Conservation (phyloP, 2,888 invertebrate species). For the Hypsopygia costalis region DNA sequence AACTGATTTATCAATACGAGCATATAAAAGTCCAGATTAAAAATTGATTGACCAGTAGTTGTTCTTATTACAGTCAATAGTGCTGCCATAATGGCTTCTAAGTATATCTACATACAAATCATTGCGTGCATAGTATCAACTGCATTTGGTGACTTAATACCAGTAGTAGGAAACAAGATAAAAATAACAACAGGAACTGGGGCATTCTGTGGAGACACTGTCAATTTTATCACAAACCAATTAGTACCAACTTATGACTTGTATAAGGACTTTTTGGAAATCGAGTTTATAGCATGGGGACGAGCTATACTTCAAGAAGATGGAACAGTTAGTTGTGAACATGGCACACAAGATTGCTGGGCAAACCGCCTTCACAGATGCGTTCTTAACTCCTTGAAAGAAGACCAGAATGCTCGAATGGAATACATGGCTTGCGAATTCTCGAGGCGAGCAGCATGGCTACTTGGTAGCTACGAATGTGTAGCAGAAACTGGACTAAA, state of each 20-base stretch:
- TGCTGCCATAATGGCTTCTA: too few relatives aligned
- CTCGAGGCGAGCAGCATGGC: slow-evolving; percentile 34
- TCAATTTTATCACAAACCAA: slow-evolving; percentile 41
- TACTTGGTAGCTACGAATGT: slow-evolving; percentile 44
- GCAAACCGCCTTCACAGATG: slow-evolving; percentile 68
- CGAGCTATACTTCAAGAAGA: slow-evolving; percentile 38
- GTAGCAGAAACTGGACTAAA: slow-evolving; percentile 44
- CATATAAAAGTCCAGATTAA: too few relatives aligned
- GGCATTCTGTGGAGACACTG: slow-evolving; percentile 56
- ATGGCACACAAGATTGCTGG: slow-evolving; percentile 53
- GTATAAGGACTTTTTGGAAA: slow-evolving; percentile 48
- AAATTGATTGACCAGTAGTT: too few relatives aligned
- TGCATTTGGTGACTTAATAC: slow-evolving; percentile 6
- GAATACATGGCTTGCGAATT: slow-evolving; percentile 66
- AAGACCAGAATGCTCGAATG: slow-evolving; percentile 47
- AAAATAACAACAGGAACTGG: slow-evolving; percentile 53
- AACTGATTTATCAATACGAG: too few relatives aligned
- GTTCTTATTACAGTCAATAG: too few relatives aligned
- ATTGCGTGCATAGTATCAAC: not conserved
- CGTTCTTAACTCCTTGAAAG: slow-evolving; percentile 42
- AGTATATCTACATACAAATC: too few relatives aligned
- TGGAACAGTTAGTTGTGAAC: slow-evolving; percentile 47
- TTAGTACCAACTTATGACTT: slow-evolving; percentile 42
- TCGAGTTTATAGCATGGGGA: slow-evolving; percentile 71
- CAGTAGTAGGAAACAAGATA: slow-evolving; percentile 46